A percentile compares a stretch with the other conserved stretches of the same genome.
phyloP scores from a whole-genome alignment of 2,797 vertebrate species.

The Pteropus rufus region DNA sequence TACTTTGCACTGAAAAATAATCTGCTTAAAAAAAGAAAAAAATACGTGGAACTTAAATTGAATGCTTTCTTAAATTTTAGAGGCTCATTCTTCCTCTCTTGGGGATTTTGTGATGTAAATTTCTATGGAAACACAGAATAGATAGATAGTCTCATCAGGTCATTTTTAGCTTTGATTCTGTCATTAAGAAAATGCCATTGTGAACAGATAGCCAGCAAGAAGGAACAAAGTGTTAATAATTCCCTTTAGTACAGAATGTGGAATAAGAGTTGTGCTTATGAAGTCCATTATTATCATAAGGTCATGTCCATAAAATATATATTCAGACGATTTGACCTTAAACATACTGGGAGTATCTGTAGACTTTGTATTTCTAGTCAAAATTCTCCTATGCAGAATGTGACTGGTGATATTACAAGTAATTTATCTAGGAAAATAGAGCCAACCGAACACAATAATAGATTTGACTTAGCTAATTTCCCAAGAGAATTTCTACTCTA shows the following conservation, averaged over 20 bases:
- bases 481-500: neutral
- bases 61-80: neutral
- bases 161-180: neutral
- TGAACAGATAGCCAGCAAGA: neutral
- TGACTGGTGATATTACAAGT: neutral
- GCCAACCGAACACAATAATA: slow-evolving; percentile 1
- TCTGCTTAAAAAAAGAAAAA: neutral
- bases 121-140: neutral
- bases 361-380: neutral
- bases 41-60: neutral
- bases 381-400: neutral
- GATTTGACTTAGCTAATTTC: slow-evolving; percentile 20
- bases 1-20: slow-evolving; percentile 24
- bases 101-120: neutral
- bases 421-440: neutral
- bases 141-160: neutral
- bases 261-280: neutral
- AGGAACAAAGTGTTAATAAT: neutral
- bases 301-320: neutral
- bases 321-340: neutral
- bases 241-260: neutral
- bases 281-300: neutral
- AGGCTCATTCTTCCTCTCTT: neutral
- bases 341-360: neutral
- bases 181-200: neutral